These are phyloP conservation scores for Chinchilla lanigera DNA, from an alignment of 2,113 vertebrate species.

Conservation along the genomic window DNA sequence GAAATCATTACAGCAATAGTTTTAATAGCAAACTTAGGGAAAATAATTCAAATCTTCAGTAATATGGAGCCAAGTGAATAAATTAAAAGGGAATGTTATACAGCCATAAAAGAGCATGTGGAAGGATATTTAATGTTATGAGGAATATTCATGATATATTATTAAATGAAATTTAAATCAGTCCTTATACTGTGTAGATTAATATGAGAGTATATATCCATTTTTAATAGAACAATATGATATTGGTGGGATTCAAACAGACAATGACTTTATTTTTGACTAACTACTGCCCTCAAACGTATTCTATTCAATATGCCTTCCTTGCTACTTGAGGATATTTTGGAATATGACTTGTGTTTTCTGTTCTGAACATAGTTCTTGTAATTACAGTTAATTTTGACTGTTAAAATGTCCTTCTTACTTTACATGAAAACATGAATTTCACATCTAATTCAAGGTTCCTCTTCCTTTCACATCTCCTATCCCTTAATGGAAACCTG, in stretches of 20 bases:
- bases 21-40: neutral
- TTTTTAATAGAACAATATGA: neutral
- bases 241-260: neutral
- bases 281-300: neutral
- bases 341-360: neutral
- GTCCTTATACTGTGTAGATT: neutral
- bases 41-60: neutral
- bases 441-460: neutral
- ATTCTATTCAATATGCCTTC: neutral
- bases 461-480: neutral
- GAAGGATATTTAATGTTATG: constrained; percentile 10
- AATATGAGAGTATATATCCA: neutral
- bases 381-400: neutral
- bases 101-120: neutral
- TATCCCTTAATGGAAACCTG: neutral
- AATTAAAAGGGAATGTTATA: neutral
- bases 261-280: constrained; percentile 1
- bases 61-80: neutral
- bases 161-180: neutral
- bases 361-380: neutral
- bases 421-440: neutral
- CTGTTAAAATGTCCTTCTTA: neutral
- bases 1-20: neutral
- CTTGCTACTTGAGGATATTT: neutral
- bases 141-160: neutral